Conservation (phyloP, 2,888 invertebrate species). For the Euphydryas editha region DNA sequence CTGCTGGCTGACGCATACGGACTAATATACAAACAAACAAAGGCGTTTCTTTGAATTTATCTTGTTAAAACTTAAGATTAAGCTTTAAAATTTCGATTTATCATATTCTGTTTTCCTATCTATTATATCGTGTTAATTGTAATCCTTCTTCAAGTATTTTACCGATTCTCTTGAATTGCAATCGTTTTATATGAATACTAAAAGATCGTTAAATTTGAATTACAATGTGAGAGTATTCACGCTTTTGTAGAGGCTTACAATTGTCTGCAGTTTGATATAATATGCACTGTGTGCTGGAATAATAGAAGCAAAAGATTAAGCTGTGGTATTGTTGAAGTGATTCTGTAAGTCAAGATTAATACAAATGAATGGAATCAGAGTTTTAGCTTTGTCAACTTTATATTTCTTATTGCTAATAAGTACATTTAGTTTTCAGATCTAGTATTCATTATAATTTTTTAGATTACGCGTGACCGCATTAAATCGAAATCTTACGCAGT, state of each 20-base stretch:
- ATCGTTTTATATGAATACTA: not conserved
- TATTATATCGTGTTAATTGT: no score
- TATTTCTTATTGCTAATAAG: no score
- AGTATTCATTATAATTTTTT: no score
- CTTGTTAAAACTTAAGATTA: no score
- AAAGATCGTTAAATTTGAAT: constrained; percentile 1
- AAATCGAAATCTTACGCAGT: no score
- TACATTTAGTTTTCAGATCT: no score
- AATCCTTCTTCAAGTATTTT: not conserved
- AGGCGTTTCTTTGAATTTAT: no score
- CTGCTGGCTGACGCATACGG: no score
- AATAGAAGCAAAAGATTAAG: constrained; percentile 32
- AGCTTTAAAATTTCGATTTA: no score
- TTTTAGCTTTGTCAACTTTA: constrained; percentile 39
- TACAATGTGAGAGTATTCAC: not conserved
- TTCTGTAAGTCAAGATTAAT: constrained; percentile 51
- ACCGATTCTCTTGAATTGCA: not conserved
- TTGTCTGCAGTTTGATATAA: constrained; percentile 19
- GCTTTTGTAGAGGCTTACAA: constrained; percentile 18
- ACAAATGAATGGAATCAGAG: constrained; percentile 41
- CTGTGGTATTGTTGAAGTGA: constrained; percentile 26
- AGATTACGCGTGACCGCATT: no score
- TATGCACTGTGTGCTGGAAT: constrained; percentile 22
- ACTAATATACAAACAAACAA: no score
- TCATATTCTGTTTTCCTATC: no score